Conservation (phyloP, 2,797 vertebrate species). For the Alca torda region DNA sequence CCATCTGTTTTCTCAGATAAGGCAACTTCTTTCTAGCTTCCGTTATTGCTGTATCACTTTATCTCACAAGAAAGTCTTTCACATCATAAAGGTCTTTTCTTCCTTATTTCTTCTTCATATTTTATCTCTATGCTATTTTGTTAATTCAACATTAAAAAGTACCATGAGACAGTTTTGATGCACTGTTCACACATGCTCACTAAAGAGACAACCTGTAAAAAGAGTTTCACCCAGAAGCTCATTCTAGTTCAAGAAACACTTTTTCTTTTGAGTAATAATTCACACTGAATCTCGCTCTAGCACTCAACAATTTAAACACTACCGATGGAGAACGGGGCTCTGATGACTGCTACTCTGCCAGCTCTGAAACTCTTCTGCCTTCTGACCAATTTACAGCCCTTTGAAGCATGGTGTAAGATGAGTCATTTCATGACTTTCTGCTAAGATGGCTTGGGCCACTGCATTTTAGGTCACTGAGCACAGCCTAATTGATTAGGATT, state of each 20-base stretch:
- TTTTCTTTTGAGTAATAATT: background rate
- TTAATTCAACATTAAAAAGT: background rate
- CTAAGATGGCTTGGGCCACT: background rate
- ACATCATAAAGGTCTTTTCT: background rate
- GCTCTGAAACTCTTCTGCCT: conserved; percentile 1
- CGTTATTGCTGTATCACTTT: background rate
- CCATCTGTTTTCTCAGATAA: background rate
- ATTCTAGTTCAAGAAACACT: background rate
- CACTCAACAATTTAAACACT: background rate
- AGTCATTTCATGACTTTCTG: background rate
- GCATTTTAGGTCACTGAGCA: conserved; percentile 38
- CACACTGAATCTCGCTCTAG: background rate
- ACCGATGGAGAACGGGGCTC: background rate
- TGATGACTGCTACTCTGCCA: background rate
- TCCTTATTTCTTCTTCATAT: background rate
- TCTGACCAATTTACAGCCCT: background rate
- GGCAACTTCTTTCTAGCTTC: background rate
- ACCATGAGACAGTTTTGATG: background rate
- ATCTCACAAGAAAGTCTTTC: background rate
- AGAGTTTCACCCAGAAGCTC: background rate
- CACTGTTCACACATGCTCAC: background rate
- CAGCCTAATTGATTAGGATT: conserved; percentile 19
- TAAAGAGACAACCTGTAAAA: background rate
- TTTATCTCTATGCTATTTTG: background rate
- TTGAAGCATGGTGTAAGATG: background rate